Evolutionary conservation across 2,797 vertebrate genomes (phyloP).

Genomic region (Chiroxiphia lanceolata): DNA sequence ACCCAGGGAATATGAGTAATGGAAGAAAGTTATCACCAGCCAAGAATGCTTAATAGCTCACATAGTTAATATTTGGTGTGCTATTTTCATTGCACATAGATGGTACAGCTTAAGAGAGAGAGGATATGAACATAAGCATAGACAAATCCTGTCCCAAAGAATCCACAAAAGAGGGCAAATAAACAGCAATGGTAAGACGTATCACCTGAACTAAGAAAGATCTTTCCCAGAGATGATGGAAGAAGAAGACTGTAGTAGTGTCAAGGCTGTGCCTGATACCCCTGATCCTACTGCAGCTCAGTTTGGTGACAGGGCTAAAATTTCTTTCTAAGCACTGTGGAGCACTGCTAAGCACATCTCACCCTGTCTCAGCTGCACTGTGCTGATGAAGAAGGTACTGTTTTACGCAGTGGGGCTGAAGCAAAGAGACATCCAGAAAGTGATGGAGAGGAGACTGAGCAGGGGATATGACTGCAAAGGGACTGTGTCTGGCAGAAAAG

Average conservation of each 20-base stretch:
- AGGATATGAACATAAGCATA: not conserved
- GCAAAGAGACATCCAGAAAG: not conserved
- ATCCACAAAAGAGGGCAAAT: not conserved
- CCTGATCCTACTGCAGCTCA: not conserved
- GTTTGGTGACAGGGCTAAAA: not conserved
- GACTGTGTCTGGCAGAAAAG: not conserved
- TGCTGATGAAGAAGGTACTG: not conserved
- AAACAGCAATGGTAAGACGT: not conserved
- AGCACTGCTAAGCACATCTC: fast-evolving
- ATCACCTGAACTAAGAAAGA: not conserved
- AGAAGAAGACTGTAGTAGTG: not conserved
- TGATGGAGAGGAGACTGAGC: not conserved
- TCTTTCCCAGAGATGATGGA: not conserved
- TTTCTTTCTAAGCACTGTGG: not conserved
- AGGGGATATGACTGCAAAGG: not conserved
- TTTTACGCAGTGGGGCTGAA: not conserved
- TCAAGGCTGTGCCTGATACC: not conserved
- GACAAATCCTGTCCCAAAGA: not conserved
- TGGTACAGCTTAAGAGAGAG: not conserved
- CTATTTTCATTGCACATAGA: not conserved
- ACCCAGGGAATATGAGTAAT: not conserved
- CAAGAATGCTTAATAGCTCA: not conserved
- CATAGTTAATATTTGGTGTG: not conserved
- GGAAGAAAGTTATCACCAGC: not conserved
- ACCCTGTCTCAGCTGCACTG: not conserved